Percentiles rank a stretch among this genome's conserved stretches.
phyloP scores from a whole-genome alignment of 2,797 vertebrate species.

The Okamejei kenojei region DNA sequence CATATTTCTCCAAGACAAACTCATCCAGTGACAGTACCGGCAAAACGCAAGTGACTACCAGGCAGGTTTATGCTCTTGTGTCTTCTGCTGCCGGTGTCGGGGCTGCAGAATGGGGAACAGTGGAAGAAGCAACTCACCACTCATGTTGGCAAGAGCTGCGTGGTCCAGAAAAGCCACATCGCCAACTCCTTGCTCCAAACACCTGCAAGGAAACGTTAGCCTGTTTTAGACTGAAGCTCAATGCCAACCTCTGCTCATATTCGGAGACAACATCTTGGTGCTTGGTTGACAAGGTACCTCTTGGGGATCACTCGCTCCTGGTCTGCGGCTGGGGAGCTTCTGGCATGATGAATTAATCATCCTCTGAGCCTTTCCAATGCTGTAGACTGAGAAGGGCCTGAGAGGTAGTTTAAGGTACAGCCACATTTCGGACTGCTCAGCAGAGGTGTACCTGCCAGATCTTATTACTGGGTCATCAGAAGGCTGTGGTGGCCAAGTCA shows the following conservation, averaged over 20 bases:
- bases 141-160: constrained; percentile 60
- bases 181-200: constrained; percentile 67
- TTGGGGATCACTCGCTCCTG: background rate
- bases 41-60: background rate
- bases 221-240: background rate
- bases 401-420: background rate
- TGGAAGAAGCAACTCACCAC: constrained; percentile 55
- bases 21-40: background rate
- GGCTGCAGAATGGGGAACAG: background rate
- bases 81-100: background rate
- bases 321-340: background rate
- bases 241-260: background rate
- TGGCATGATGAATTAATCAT: background rate
- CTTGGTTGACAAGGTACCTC: background rate
- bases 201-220: constrained; percentile 54
- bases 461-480: background rate
- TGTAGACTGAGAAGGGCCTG: background rate
- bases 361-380: background rate
- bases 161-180: constrained; percentile 85
- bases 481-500: too few species aligned
- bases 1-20: background rate
- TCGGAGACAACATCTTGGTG: background rate
- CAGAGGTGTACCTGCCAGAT: background rate
- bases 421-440: background rate
- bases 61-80: background rate